Conservation (phyloP, 64 coral and sea anemone species). For the Catalaphyllia jardinei region DNA sequence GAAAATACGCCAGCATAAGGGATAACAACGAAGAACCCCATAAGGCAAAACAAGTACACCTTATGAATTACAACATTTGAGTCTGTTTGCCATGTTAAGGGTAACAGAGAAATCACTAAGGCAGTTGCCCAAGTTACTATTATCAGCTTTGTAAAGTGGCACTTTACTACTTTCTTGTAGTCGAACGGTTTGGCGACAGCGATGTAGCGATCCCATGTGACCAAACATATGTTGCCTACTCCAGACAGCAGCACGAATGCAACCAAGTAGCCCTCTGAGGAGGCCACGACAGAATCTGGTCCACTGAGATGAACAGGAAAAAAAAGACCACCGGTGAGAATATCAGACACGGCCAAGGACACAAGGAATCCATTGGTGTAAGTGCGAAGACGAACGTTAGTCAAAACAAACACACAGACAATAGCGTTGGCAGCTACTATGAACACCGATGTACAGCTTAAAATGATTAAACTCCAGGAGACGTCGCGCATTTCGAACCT, state of each 20-base stretch:
- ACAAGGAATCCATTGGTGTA: slow-evolving; percentile 40
- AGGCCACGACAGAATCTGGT: not conserved
- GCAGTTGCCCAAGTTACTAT: slow-evolving; percentile 15
- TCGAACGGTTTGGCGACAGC: slow-evolving; percentile 21
- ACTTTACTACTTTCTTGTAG: slow-evolving; percentile 3
- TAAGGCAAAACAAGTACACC: slow-evolving; percentile 17
- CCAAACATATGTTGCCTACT: slow-evolving; percentile 35
- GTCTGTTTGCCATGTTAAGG: slow-evolving; percentile 1
- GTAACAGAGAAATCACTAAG: slow-evolving; percentile 4
- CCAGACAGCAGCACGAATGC: slow-evolving; percentile 37
- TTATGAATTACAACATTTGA: slow-evolving; percentile 2
- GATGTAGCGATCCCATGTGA: slow-evolving; percentile 39
- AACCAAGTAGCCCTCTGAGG: slow-evolving; percentile 24
- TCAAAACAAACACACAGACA: not conserved
- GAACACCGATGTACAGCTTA: slow-evolving; percentile 4
- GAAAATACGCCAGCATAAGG: slow-evolving; percentile 16
- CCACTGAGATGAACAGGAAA: slow-evolving; percentile 37
- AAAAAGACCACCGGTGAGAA: slow-evolving; percentile 12
- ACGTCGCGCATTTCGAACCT: not conserved
- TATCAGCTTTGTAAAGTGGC: slow-evolving; percentile 16
- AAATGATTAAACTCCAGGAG: not conserved
- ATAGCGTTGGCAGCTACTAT: slow-evolving; percentile 10
- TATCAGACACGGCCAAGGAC: slow-evolving; percentile 23
- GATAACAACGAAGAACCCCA: slow-evolving; percentile 19
- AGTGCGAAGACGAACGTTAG: slow-evolving; percentile 17